These are phyloP conservation scores for Scaptodrosophila lebanonensis DNA, from an alignment of 1,140 invertebrate genomes.

Conservation along the genomic window DNA sequence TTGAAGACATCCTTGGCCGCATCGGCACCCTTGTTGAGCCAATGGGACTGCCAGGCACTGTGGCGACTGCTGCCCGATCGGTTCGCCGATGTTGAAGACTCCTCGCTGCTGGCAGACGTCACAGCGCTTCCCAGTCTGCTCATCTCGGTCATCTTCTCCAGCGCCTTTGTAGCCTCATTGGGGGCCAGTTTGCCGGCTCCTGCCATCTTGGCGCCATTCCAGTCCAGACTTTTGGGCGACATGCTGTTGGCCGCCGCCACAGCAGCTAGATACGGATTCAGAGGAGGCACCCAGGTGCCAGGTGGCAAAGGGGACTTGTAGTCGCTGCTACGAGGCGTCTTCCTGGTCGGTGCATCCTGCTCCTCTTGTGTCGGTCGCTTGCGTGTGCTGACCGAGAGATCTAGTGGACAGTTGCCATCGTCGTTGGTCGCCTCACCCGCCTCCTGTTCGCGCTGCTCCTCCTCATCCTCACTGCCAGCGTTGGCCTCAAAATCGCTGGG, in stretches of 20 bases:
- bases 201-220: conserved; percentile 81
- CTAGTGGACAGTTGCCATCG: conserved; percentile 85
- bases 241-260: conserved; percentile 85
- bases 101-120: conserved; percentile 18
- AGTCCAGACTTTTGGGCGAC: conserved; percentile 83
- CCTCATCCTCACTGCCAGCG: conserved; percentile 34
- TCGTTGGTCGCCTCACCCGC: conserved; percentile 53
- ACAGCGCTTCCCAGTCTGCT: conserved; percentile 81
- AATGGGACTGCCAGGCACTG: conserved; percentile 95
- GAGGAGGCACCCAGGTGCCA: conserved; percentile 86
- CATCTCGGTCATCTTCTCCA: conserved; percentile 94
- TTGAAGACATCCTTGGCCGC: conserved; percentile 95
- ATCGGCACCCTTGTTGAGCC: conserved; percentile 95
- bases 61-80: conserved; percentile 81
- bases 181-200: conserved; percentile 82
- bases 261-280: conserved; percentile 90
- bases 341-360: conserved; percentile 80
- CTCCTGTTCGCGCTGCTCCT: conserved; percentile 22
- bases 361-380: conserved; percentile 79
- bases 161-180: conserved; percentile 88
- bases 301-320: conserved; percentile 78
- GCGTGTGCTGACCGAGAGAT: conserved; percentile 87
- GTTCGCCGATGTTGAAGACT: conserved; percentile 40
- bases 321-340: conserved; percentile 81
- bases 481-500: conserved; percentile 40